Evolutionary conservation across 2,113 vertebrate genomes (phyloP), one percentile per base, ranked within the genome.

Genomic region (Ardeotis arabs): DNA sequence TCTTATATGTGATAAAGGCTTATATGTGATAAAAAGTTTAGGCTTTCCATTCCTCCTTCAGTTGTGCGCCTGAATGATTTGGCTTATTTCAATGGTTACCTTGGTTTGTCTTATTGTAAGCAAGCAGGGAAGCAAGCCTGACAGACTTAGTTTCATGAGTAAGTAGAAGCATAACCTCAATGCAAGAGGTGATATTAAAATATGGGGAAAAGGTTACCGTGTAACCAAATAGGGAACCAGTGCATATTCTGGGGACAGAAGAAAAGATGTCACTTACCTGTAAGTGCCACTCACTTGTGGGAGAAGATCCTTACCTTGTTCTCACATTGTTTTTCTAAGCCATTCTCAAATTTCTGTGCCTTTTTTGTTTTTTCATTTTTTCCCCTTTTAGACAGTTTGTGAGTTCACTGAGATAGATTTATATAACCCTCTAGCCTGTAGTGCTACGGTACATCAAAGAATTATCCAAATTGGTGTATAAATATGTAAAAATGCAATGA

Each of bases 401-500:
- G n/a, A 50, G 24, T 72, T 86, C 62, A 76, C 58, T 17, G 45
- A 35, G 41, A 59, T 39, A 39, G 53, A 78, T 93, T 85, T 89
- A 53, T 59, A 25, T 64, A 93, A 80, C 55, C 31, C 25, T 77
- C 14, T 85, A 74, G 59, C 31, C 56, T 67, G n/a, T 72, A 39
- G 45, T 70, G 63, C 59, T 81, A 47, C 35, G 74, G 31, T 59
- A 45, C 60, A 14, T 90, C 10, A 45, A 92, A 77, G 35, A 92
- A 77, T 86, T 86, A 80, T 64, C 85, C 64, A 93, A 60, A 92
- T 62, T 81, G 64, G 7, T 85, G 83, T 89, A 85, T 89, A 95
- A 96, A 73, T 95, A 93, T 27, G 55, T 74, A 90, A 84, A 92
- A 95, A 92, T 58, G 86, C 91, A 93, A 62, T 87, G 64, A 90